Evolutionary conservation across 2,113 vertebrate genomes (phyloP).

Genomic region (Tautogolabrus adspersus): DNA sequence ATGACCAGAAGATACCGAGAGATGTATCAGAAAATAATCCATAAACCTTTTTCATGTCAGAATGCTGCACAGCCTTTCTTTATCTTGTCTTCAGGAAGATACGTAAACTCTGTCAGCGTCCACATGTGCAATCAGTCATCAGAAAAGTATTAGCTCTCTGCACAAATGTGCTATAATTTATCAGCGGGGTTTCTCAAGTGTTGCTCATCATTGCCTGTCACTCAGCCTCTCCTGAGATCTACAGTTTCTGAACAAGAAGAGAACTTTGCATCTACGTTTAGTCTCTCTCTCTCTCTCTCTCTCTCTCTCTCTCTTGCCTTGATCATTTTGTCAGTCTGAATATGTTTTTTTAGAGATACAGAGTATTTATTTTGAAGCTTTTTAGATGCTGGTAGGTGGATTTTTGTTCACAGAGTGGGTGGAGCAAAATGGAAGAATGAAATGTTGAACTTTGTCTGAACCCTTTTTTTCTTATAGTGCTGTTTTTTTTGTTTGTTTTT

Average conservation of each 20-base stretch:
- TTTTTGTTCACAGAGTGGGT: too few relatives aligned
- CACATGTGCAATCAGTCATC: constrained; percentile 44
- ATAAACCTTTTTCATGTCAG: not conserved
- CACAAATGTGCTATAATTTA: constrained; percentile 44
- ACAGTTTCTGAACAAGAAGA: not conserved
- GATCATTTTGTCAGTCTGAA: too few relatives aligned
- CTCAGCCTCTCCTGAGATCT: not conserved
- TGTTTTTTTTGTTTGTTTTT: too few relatives aligned
- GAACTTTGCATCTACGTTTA: not conserved
- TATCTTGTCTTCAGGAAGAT: not conserved
- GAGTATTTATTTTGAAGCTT: too few relatives aligned
- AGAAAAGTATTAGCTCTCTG: constrained; percentile 21
- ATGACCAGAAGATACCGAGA: too few relatives aligned
- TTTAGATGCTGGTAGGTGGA: too few relatives aligned
- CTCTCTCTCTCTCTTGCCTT: not conserved
- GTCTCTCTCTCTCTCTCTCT: not conserved
- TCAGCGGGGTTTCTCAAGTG: constrained; percentile 27
- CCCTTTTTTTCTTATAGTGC: too few relatives aligned
- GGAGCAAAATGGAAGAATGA: too few relatives aligned
- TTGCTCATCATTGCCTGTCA: constrained; percentile 26
- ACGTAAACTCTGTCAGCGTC: not conserved
- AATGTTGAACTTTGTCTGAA: too few relatives aligned
- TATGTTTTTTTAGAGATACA: too few relatives aligned
- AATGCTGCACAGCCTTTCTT: not conserved
- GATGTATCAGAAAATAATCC: not conserved